Evolutionary conservation across 2,113 vertebrate species (phyloP).

Genomic region (Rana temporaria): DNA sequence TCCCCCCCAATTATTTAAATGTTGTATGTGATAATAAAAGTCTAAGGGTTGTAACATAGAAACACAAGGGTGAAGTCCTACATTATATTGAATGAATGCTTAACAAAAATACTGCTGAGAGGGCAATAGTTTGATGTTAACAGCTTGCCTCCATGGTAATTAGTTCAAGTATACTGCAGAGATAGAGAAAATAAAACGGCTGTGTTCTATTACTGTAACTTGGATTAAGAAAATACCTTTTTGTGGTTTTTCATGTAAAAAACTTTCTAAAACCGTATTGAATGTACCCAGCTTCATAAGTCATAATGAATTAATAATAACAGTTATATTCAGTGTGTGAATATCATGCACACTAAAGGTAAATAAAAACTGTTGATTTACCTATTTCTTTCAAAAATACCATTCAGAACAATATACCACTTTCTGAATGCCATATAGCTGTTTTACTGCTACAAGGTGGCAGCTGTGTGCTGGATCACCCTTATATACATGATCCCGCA

Average conservation of each 20-base stretch:
- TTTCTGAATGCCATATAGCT: too few relatives aligned
- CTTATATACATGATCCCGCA: too few relatives aligned
- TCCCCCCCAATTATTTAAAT: conserved; percentile 7
- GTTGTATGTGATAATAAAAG: conserved; percentile 12
- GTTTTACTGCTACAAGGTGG: too few relatives aligned
- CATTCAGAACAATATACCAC: too few relatives aligned
- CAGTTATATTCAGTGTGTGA: too few relatives aligned
- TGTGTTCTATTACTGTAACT: conserved; percentile 19
- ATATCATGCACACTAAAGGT: too few relatives aligned
- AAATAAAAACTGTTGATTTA: too few relatives aligned
- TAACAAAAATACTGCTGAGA: conserved; percentile 50
- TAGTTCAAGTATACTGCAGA: conserved; percentile 19
- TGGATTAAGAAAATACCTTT: conserved; percentile 21
- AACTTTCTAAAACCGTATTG: not conserved
- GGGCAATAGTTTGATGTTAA: conserved; percentile 52
- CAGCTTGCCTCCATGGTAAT: conserved; percentile 49
- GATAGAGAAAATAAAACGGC: conserved; percentile 29
- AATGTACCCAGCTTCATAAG: not conserved
- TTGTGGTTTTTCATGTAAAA: not conserved
- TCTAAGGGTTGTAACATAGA: conserved; percentile 4
- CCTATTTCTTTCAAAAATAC: too few relatives aligned
- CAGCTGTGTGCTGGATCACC: too few relatives aligned
- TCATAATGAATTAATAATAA: not conserved
- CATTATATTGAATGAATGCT: conserved; percentile 40
- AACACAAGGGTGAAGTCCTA: conserved; percentile 19